A percentile compares a stretch with the other conserved stretches of the same genome.
phyloP scores from a whole-genome alignment of 2,797 vertebrate genomes.

The Microctenopoma lineatum region DNA sequence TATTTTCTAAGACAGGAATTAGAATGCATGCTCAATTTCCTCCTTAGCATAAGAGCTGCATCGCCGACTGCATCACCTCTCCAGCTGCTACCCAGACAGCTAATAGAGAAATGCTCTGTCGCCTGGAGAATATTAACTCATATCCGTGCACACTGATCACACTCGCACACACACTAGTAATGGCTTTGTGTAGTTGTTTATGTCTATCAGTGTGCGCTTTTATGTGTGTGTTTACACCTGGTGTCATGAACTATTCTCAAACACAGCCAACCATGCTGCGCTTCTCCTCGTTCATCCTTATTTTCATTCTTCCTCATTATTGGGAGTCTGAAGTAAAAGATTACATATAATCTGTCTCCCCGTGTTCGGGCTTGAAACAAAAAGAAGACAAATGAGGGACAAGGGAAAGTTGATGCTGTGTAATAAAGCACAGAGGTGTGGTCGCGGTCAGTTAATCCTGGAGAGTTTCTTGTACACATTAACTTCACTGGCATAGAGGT shows the following conservation, averaged over 20 bases:
- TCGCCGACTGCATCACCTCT: slow-evolving; percentile 70
- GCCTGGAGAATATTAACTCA: slow-evolving; percentile 76
- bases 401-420: slow-evolving; percentile 34
- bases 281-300: slow-evolving; percentile 46
- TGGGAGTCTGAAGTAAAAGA: slow-evolving; percentile 57
- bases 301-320: slow-evolving; percentile 57
- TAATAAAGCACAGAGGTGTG: slow-evolving; percentile 30
- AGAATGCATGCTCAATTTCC: slow-evolving; percentile 82
- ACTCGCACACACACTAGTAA: slow-evolving; percentile 53
- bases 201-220: slow-evolving; percentile 30
- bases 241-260: slow-evolving; percentile 55
- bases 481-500: slow-evolving; percentile 31
- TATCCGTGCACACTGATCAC: slow-evolving; percentile 62
- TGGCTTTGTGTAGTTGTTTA: slow-evolving; percentile 55
- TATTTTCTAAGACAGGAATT: slow-evolving; percentile 81
- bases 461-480: slow-evolving; percentile 33
- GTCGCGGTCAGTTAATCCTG: slow-evolving; percentile 1
- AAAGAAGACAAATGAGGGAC: slow-evolving; percentile 44
- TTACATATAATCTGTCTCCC: slow-evolving; percentile 50
- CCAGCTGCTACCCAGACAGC: slow-evolving; percentile 75
- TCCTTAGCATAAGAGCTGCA: slow-evolving; percentile 69
- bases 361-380: slow-evolving; percentile 32
- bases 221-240: slow-evolving; percentile 49
- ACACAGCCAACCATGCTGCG: slow-evolving; percentile 27
- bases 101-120: slow-evolving; percentile 69